phyloP scores from a whole-genome alignment of 1,140 invertebrate species.

The Papilio aristodemus region DNA sequence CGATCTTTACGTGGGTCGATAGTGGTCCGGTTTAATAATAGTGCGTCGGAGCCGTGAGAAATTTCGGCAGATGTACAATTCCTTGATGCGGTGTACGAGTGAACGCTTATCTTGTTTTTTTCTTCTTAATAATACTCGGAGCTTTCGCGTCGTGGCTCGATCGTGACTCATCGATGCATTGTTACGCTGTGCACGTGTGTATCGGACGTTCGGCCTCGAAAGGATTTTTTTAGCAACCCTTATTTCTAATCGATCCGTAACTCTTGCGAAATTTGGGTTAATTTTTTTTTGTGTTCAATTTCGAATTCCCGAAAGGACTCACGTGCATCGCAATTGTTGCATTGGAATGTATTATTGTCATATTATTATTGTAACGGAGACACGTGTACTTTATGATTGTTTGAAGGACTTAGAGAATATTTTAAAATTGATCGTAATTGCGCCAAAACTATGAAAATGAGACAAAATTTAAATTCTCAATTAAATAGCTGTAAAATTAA shows the following conservation, averaged over 20 bases:
- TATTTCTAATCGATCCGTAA: conserved; percentile 72
- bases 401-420: neutral
- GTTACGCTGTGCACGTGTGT: conserved; percentile 74
- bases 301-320: conserved; percentile 36
- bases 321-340: conserved; percentile 66
- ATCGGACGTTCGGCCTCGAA: conserved; percentile 70
- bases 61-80: conserved; percentile 80
- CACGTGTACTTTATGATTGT: conserved; percentile 32
- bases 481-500: too few relatives aligned
- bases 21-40: conserved; percentile 73
- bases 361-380: conserved; percentile 31
- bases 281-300: conserved; percentile 62
- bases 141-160: conserved; percentile 56
- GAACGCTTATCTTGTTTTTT: conserved; percentile 74
- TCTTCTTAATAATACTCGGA: conserved; percentile 68
- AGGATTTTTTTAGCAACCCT: conserved; percentile 73
- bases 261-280: conserved; percentile 79
- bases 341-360: conserved; percentile 39
- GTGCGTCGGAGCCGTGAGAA: conserved; percentile 73
- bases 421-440: neutral
- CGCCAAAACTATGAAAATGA: too few relatives aligned
- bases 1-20: conserved; percentile 43
- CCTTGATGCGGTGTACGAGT: conserved; percentile 69
- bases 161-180: conserved; percentile 75
- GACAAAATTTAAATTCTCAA: neutral